Evolutionary conservation across 2,888 invertebrate genomes (phyloP), one percentile per base, ranked within the genome.

Genomic region (Andricus curvator): DNA sequence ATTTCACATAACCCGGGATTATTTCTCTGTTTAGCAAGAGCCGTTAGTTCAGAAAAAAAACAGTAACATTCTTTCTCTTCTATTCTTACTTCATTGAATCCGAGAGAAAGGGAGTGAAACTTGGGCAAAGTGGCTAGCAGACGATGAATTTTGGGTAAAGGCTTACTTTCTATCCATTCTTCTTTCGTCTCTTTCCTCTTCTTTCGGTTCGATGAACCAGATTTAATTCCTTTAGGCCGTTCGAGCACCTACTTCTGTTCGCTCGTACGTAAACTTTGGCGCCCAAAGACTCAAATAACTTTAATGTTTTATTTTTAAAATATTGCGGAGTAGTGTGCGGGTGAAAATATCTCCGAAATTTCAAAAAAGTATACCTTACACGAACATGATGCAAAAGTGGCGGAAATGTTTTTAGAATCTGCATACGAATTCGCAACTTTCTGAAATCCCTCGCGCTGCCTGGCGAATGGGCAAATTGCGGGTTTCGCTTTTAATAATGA

Each of bases 1-100:
- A 91, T 91, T 90, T 89, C 88, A 88, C 90, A 81, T 84, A 80
- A 83, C 82, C 78, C 81, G 81, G 80, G 77, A 81, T 78, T 80
- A 77, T 79, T 83, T 85, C 86, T 88, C 88, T 88, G 88, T 88
- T 88, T 87, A 87, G 85, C 80, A 80, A 82, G 84, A 85, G 68
- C 81, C 86, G 78, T 64, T 87, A 33, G 33, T 51, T 33, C 85
- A 86, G 80, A 84, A 81, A 85, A 83, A 88, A 86, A 84, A 81
- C 82, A 85, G 81, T 80, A 85, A 80, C 79, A 76, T 66, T 82
- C 79, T 79, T 65, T 80, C 78, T 77, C 78, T 65, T 77, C 48
- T 41, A 80, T 70, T 81, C 80, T 85, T 68, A 83, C 79, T 81
- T 79, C 70, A 81, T 78, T 76, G 81, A 81, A 80, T 81, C 80